Evolutionary conservation across 2,113 vertebrate genomes (phyloP).

Genomic region (Tyrannus savana): DNA sequence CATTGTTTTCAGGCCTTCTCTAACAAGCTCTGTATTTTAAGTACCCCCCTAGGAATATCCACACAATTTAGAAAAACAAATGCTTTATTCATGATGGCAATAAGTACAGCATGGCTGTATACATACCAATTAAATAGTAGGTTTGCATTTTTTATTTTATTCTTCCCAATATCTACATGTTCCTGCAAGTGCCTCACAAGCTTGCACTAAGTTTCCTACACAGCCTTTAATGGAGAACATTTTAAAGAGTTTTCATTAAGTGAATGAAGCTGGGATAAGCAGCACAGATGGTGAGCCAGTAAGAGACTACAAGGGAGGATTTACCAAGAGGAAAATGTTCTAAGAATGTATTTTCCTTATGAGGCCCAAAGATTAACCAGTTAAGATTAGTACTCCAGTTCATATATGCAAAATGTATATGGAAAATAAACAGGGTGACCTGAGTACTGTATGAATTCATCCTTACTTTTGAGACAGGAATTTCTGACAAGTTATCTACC

Average conservation of each 20-base stretch:
- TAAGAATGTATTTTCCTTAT: neutral
- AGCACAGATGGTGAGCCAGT: neutral
- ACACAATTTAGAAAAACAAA: slow-evolving; percentile 51
- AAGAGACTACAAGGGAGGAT: neutral
- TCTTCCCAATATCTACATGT: slow-evolving; percentile 3
- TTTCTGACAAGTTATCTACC: neutral
- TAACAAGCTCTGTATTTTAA: slow-evolving; percentile 43
- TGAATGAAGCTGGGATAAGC: neutral
- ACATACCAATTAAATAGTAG: neutral
- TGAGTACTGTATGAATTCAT: neutral
- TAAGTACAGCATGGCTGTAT: neutral
- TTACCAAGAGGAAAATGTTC: neutral
- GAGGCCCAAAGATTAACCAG: neutral
- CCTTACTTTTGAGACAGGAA: neutral
- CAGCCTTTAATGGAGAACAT: neutral
- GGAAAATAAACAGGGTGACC: neutral
- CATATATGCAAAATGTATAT: neutral
- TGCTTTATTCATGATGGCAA: slow-evolving; percentile 34
- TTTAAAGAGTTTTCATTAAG: slow-evolving; percentile 26
- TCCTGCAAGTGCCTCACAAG: slow-evolving; percentile 16
- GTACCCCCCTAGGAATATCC: slow-evolving; percentile 27
- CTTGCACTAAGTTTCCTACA: neutral
- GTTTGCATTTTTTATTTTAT: slow-evolving; percentile 47
- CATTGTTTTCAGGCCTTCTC: neutral
- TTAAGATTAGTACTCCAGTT: neutral